Base-by-base conservation (phyloP, 2,113 vertebrate genomes). In the Oostethus manadensis region DNA sequence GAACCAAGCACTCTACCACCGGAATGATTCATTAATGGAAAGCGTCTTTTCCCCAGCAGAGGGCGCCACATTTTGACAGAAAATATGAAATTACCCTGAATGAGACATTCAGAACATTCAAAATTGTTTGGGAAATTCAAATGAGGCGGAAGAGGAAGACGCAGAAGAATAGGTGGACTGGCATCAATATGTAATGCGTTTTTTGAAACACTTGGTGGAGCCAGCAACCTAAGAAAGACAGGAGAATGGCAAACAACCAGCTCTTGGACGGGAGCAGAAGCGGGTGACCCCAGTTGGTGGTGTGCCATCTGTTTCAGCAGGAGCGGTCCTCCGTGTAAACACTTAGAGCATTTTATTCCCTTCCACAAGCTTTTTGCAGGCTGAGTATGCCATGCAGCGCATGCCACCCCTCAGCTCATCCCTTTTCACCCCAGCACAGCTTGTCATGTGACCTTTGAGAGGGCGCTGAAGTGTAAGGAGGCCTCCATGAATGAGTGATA, bases 401-500 rank as follows among this genome's bases (percentile, higher is more conserved):
- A 57, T 8, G 6, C 42, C 43, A 46, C 6, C 16, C n/a, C 43
- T 29, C 15, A 58, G 55, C 0, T 7, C 14, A 59, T 46, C 48
- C 58, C 51, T 73, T 69, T 73, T 66, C 76, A 68, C 51, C 62
- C 62, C 51, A 62, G 66, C 71, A 21, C n/a, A 57, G 55, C 48
- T 38, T 23, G 11, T 51, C 62, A 76, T 59, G 55, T 62, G 49
- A 48, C 62, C 65, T 71, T 76, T 77, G 57, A 60, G 60, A 54
- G 22, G 55, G 62, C 44, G 21, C 62, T 45, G 68, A 76, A 40
- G 64, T 74, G 59, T 64, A 62, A 71, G 66, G 51, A 58, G 62
- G 70, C 51, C 58, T 53, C 67, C 59, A 60, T 56, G 71, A 66
- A 33, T 80, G 77, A 78, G 76, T 71, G 43, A 21, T 58, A 84